Conservation (phyloP, 2,797 vertebrate species). For the Tokudaia muenninki region DNA sequence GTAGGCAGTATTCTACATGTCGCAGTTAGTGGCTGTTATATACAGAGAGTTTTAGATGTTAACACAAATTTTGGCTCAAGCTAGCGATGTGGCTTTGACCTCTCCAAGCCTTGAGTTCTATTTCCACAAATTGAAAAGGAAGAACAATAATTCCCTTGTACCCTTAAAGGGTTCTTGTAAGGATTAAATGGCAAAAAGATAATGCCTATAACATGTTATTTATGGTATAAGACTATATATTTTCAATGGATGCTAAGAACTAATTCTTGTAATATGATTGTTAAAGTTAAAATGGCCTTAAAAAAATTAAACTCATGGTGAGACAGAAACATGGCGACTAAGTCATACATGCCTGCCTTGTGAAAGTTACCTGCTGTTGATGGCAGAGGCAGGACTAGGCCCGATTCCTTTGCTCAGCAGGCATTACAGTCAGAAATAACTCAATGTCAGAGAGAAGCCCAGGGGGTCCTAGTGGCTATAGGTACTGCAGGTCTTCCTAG, state of each 20-base stretch:
- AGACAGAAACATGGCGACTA: slow-evolving; percentile 2
- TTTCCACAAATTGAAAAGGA: slow-evolving; percentile 23
- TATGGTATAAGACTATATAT: not conserved
- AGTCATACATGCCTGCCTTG: not conserved
- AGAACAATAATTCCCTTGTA: not conserved
- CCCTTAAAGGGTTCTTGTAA: not conserved
- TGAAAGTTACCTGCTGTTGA: not conserved
- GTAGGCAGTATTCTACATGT: not conserved
- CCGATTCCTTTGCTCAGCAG: not conserved
- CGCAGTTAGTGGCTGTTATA: not conserved
- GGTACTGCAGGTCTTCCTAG: not conserved
- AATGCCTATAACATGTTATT: not conserved
- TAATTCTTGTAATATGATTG: not conserved
- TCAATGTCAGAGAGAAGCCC: not conserved
- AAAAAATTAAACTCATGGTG: not conserved
- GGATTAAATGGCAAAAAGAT: not conserved
- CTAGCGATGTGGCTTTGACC: not conserved
- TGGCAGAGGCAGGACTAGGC: not conserved
- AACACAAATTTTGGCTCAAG: not conserved
- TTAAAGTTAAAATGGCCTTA: not conserved
- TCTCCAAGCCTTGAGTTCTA: not conserved
- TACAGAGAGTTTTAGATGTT: not conserved
- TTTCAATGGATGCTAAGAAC: not conserved
- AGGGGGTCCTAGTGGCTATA: not conserved
- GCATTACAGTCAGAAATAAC: not conserved